Evolutionary conservation across 2,888 invertebrate genomes (phyloP), one percentile per base, ranked within the genome.

Genomic region (Clanis bilineata): DNA sequence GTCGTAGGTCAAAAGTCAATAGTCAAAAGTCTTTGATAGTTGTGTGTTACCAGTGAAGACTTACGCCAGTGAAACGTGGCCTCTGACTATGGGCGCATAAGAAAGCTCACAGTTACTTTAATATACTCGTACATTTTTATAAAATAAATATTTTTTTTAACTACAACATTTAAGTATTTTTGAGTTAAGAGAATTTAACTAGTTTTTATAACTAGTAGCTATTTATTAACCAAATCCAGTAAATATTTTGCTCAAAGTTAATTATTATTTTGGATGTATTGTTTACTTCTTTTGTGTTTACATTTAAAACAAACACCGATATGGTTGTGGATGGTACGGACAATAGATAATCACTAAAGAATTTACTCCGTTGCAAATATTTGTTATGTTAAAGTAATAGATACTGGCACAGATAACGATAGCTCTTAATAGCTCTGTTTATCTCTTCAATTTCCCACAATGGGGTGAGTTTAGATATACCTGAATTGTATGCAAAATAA

Each of bases 281-380:
- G 55, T 55, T 55, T 23, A 23, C 39, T 12, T 56, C n/a, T 36
- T 10, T 18, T 15, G 15, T 15, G 18, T 28, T 36, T 22, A 45
- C 12, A 32, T 51, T 51, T 4, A 18, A 32, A 51, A 51, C 32
- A 51, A 51, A 51, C 51, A 51, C n/a, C 4, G 51, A 45, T 45
- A 45, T 23, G 3, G 32, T 56, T 36, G n/a, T 22, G 23, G 23
- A 39, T 56, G 39, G 39, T 39, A 39, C 38, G 39, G 15, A 23
- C 38, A 56, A 39, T 4, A 56, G 39, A 56, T 56, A 15, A 38
- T 56, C 56, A 39, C 23, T 36, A 56, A 56, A 22, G 38, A 41
- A 56, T 38, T 38, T 39, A 56, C 38, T 56, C 38, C 15, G 15
- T 56, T 56, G 22, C 38, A 56, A 56, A 56, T 56, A 39, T 56